Evolutionary conservation across 2,888 invertebrate species (phyloP), one percentile per base, ranked within the genome.

Genomic region (Yponomeuta plumbellus): DNA sequence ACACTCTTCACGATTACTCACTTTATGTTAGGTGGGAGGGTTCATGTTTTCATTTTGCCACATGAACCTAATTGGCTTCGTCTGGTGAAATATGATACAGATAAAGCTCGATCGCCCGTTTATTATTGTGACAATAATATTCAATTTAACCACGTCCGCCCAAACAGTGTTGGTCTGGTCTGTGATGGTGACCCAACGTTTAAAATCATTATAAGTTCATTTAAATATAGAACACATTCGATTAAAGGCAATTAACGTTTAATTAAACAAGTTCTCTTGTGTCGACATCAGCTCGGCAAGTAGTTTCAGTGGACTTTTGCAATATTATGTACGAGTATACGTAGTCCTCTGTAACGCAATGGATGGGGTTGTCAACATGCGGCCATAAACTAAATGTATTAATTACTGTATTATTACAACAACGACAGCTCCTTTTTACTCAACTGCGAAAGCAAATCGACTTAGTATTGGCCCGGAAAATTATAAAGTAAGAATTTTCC

Each of bases 171-270:
- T n/a, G 13, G 34, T 64, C 39, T 13, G 56, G 34, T 63, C 20
- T 2, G 13, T 22, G 52, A 44, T 23, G 17, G 57, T 65, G 58
- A 58, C 58, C 11, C 13, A 65, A 57, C 20, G 44, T 52, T 52
- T 63, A 64, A 80, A 80, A 80, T 86, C 81, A 78, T 88, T 86
- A 84, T 85, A 84, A 83, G 83, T 86, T 86, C 83, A 86, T 87
- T 88, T 89, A 88, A 87, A 91, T 87, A 86, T 88, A 88, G 88
- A 86, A 89, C 88, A 84, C 87, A 85, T 87, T 88, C 87, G 88
- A 90, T 91, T 90, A 91, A 77, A 86, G 80, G 76, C 88, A 90
- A 89, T 90, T 90, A 89, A 88, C 79, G 80, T 81, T 80, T 84
- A 88, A 89, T 90, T 89, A 88, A 66, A 88, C 81, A 81, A 77